Evolutionary conservation across 2,888 invertebrate species (phyloP).

Genomic region (Eupithecia vulgata): DNA sequence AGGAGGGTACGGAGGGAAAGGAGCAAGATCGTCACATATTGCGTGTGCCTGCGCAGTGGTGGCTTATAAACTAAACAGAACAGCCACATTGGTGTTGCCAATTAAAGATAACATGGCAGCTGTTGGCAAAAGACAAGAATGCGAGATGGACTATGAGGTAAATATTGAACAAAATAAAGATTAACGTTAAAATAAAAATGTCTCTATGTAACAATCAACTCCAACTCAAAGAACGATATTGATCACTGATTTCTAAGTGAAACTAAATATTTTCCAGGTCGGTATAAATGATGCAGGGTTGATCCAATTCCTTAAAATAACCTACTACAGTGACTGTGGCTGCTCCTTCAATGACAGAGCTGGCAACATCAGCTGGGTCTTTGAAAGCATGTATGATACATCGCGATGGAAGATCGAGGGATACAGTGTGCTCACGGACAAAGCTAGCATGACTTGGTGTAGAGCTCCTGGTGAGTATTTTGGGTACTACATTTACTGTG

Average conservation of each 20-base stretch:
- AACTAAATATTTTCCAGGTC: constrained; percentile 64
- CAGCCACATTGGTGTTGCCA: constrained; percentile 86
- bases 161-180: neutral
- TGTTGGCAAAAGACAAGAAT: constrained; percentile 82
- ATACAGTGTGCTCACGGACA: constrained; percentile 86
- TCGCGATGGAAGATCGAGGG: constrained; percentile 74
- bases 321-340: constrained; percentile 71
- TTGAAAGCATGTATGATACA: constrained; percentile 82
- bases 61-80: constrained; percentile 83
- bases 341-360: constrained; percentile 68
- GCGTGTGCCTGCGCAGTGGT: constrained; percentile 88
- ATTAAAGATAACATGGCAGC: constrained; percentile 86
- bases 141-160: constrained; percentile 82
- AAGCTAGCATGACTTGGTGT: constrained; percentile 86
- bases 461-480: constrained; percentile 86
- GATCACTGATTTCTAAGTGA: neutral
- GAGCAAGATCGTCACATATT: constrained; percentile 83
- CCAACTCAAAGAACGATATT: neutral
- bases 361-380: constrained; percentile 51
- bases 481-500: neutral
- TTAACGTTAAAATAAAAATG: neutral
- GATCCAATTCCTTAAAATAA: constrained; percentile 82
- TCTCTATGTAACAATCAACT: neutral
- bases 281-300: constrained; percentile 82
- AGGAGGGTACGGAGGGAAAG: constrained; percentile 92